Base-by-base conservation (phyloP, 2,113 vertebrate species). In the Channa argus region DNA sequence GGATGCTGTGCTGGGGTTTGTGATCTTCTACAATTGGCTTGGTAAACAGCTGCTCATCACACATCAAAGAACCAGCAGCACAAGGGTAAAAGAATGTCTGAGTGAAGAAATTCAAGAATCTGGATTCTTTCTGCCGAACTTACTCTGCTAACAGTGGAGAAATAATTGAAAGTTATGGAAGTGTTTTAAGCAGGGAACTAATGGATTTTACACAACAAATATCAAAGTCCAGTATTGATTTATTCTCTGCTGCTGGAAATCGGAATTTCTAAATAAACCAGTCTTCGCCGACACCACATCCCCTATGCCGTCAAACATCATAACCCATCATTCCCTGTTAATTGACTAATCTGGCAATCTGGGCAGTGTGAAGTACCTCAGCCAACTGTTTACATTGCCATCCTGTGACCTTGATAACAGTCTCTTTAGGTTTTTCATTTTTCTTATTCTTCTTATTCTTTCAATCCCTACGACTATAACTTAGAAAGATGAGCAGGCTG, bases 1-100 rank as follows among this genome's bases (percentile, higher is more conserved):
- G 44, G 75, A 74, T 64, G 76, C 38, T 34, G 37, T 77, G 24
- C 37, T 77, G 82, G 82, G 80, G 71, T 81, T 88, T 84, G 65
- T 71, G 74, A 67, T 67, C 69, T 80, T 69, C 59, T 80, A 81
- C 85, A 72, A 71, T 82, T 84, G 76, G 71, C 69, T 64, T 53
- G 67, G 82, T 88, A 86, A 89, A 88, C 88, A 89, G 79, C 83
- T 85, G 89, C 76, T 84, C 52, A 72, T 83, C 71, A 39, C 64
- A 88, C 81, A 79, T 88, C 83, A 88, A 88, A 89, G 79, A 75
- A 43, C 43, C 54, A 39, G 69, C 49, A 63, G 61, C 71, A 63
- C 65, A 37, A 45, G 79, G 69, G 63, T 53, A 61, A 82, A 24
- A 50, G 46, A 44, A 59, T 79, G n/a, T 79, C 65, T 75, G 63